Conservation (phyloP, 2,113 vertebrate species). For the Notechis scutatus region DNA sequence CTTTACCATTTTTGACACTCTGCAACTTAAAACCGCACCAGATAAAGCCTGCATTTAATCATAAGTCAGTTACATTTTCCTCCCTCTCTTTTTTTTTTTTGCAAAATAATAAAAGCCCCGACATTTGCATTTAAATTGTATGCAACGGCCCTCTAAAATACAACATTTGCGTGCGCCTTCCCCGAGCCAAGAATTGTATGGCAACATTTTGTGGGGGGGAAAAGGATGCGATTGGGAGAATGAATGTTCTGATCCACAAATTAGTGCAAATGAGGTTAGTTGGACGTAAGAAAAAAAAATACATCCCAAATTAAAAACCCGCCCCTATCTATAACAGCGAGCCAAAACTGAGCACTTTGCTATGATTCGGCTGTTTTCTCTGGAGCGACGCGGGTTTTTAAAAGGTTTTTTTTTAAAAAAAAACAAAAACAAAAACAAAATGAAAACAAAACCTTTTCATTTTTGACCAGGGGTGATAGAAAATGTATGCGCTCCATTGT, state of each 20-base stretch:
- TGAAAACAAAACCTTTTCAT: not conserved
- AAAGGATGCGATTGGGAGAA: not conserved
- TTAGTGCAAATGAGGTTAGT: not conserved
- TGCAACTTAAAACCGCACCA: not conserved
- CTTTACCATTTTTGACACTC: not conserved
- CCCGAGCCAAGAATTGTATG: not conserved
- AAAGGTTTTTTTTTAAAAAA: not conserved
- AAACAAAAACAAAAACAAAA: not conserved
- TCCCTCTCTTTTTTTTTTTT: not conserved
- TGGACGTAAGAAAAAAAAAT: not conserved
- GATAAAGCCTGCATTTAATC: not conserved
- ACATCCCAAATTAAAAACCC: not conserved
- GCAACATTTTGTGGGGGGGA: not conserved
- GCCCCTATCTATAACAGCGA: not conserved
- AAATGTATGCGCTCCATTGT: not conserved
- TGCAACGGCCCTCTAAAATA: not conserved
- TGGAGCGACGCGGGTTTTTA: not conserved
- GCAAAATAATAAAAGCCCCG: not conserved
- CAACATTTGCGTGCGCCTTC: not conserved
- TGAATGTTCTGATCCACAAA: not conserved
- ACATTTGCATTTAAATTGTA: not conserved
- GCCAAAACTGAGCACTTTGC: not conserved
- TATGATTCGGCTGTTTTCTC: not conserved
- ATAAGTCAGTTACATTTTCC: not conserved
- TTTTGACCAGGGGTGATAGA: not conserved